These are phyloP conservation scores for Forficula auricularia DNA, from an alignment of 1,140 invertebrate genomes.

Conservation along the genomic window DNA sequence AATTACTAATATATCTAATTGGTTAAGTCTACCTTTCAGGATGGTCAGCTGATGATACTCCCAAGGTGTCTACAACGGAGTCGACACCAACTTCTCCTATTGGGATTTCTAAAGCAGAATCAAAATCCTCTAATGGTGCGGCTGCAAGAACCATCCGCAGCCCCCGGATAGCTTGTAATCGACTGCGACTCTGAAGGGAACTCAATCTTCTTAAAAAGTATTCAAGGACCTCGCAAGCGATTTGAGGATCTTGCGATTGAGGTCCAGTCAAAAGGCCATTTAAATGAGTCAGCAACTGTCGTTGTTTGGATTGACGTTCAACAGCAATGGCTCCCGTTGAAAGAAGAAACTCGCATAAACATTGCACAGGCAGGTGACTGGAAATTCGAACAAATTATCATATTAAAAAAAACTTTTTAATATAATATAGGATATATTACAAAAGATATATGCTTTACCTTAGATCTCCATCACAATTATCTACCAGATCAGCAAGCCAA, in stretches of 20 bases:
- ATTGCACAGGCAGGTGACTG: constrained; percentile 80
- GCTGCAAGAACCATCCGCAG: too few relatives aligned
- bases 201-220: constrained; percentile 77
- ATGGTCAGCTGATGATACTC: constrained; percentile 7
- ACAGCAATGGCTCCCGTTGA: constrained; percentile 26
- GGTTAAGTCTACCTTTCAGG: neutral
- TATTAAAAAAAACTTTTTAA: neutral
- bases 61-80: constrained; percentile 30
- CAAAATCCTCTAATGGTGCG: too few relatives aligned
- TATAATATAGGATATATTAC: constrained; percentile 1
- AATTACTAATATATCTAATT: too few relatives aligned
- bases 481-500: constrained; percentile 86
- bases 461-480: constrained; percentile 73
- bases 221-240: constrained; percentile 65
- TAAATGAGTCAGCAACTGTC: constrained; percentile 63
- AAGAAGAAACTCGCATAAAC: constrained; percentile 86
- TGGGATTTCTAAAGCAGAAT: too few relatives aligned
- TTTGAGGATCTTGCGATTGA: constrained; percentile 5
- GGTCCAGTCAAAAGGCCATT: constrained; percentile 28
- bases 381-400: constrained; percentile 19
- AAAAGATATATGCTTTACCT: constrained; percentile 29
- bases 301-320: constrained; percentile 50
- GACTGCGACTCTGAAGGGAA: constrained; percentile 56
- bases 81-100: too few relatives aligned
- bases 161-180: constrained; percentile 48